Percentiles rank a stretch among this genome's conserved stretches.
Evolutionary conservation across 35 echinoderm and acorn worm genomes (phyloP).

Genomic region (Ptychodera flava): DNA sequence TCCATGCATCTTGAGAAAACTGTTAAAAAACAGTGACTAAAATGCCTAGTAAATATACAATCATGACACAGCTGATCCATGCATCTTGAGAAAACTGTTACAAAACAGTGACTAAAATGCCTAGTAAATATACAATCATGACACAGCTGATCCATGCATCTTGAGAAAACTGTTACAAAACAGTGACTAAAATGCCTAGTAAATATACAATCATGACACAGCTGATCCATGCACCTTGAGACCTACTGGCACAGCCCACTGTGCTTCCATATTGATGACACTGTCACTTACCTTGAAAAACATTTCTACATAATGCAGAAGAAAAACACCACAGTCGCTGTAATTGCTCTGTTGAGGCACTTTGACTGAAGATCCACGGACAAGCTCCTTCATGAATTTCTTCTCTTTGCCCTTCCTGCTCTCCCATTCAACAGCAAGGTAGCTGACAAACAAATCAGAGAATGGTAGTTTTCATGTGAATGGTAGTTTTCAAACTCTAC

Average conservation of each 20-base stretch:
- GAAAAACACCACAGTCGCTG: conserved; percentile 86
- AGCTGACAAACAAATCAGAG: conserved; percentile 35
- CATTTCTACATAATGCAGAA: conserved; percentile 79
- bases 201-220: neutral
- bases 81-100: too few relatives aligned
- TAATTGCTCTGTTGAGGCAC: conserved; percentile 92
- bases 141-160: neutral
- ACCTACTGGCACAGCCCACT: neutral
- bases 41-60: too few relatives aligned
- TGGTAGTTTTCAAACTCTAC: too few relatives aligned
- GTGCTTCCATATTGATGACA: too few relatives aligned
- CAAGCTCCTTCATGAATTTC: conserved; percentile 41
- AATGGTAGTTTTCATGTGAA: too few relatives aligned
- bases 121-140: neutral
- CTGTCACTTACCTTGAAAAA: conserved; percentile 74
- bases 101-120: too few relatives aligned
- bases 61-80: too few relatives aligned
- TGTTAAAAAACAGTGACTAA: too few relatives aligned
- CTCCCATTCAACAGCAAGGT: conserved; percentile 66
- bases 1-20: too few relatives aligned
- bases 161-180: neutral
- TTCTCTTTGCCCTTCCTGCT: conserved; percentile 43
- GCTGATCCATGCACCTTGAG: neutral
- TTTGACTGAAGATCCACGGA: conserved; percentile 47
- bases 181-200: too few relatives aligned